Base-by-base conservation (phyloP, 2,888 invertebrate genomes). In the Oxyteleia sp. region DNA sequence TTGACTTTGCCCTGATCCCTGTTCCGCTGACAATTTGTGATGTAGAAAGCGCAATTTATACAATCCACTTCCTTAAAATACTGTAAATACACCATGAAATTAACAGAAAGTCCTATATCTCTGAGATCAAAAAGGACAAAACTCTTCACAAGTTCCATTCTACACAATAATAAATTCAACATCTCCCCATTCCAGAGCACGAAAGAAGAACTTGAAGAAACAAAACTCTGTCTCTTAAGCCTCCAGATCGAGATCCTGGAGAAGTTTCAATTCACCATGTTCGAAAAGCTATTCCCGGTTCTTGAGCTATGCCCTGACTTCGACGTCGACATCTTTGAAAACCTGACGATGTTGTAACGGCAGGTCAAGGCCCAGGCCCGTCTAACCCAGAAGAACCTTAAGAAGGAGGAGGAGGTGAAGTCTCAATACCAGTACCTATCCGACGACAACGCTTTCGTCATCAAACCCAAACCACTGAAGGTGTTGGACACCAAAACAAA, bases 291-390 rank as follows among this genome's bases (percentile, higher is more conserved):
- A 0, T 93, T 95, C 11, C 93, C 94, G 82, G 94, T 95, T 43
- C 95, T 95, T 84, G 94, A 94, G 85, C 94, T 94, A 83, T 95
- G 96, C 64, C 95, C 95, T 1, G 95, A 95, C 0, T 96, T 95
- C 89, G 94, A 96, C 85, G 91, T 92, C 16, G 94, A 93, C 45
- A 94, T 94, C 5, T 96, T 95, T 88, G 92, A 94, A 0, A 95
- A 94, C 89, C 92, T 96, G 5, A 95, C 95, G 93, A 93, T 94
- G 38, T 91, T 95, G 49, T 94, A 95, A 76, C 94, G 94, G 85
- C 95, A 95, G 89, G 93, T 96, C 3, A 95, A 95, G 91, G 94
- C 94, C 43, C 94, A 94, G 86, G 93, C 94, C 13, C 94, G 94
- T 87, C 87, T 94, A 7, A 93, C 94, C 4, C 89, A 91, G n/a